Evolutionary conservation across 2,888 invertebrate species (phyloP), one percentile per base, ranked within the genome.

Genomic region (Metopia argyrocephala): DNA sequence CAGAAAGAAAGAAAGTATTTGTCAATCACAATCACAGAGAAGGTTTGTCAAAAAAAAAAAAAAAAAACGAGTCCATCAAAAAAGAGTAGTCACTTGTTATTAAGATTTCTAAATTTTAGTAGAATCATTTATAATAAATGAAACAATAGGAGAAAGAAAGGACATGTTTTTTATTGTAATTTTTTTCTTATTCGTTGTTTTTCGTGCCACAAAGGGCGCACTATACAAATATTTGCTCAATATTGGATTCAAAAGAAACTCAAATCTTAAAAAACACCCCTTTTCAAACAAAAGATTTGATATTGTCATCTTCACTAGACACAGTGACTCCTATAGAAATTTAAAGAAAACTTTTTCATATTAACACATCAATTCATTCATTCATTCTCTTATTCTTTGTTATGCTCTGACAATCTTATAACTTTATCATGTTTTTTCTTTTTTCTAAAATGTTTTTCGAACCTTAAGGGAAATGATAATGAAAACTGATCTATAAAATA

Each of bases 151-250:
- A 12, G 12, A 31, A 31, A 12, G 12, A 31, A 31, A 31, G 31
- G 31, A 31, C 0, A 31, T 31, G 9, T 31, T 31, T 31, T 31
- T 45, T 61, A 18, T 56, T 56, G 23, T 62, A n/a, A n/a, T n/a
- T n/a, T n/a, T n/a, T n/a, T n/a, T n/a, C n/a, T n/a, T n/a, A n/a
- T n/a, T n/a, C n/a, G n/a, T n/a, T n/a, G n/a, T 15, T 80, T 82
- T 70, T 71, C 9, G 31, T 79, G 84, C 79, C 82, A 84, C 84
- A 84, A 84, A 83, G 74, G 78, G 82, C 78, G 82, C 80, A 73
- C 15, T 62, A 78, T 71, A 83, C 82, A 84, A 84, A 84, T 84
- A 84, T 84, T 84, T 83, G 75, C 74, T 81, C 69, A 81, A 81
- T 61, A 75, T 73, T 68, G 5, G 20, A 23, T 21, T 25, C n/a